phyloP scores from a whole-genome alignment of 2,113 vertebrate species.

The Baryphthengus martii region DNA sequence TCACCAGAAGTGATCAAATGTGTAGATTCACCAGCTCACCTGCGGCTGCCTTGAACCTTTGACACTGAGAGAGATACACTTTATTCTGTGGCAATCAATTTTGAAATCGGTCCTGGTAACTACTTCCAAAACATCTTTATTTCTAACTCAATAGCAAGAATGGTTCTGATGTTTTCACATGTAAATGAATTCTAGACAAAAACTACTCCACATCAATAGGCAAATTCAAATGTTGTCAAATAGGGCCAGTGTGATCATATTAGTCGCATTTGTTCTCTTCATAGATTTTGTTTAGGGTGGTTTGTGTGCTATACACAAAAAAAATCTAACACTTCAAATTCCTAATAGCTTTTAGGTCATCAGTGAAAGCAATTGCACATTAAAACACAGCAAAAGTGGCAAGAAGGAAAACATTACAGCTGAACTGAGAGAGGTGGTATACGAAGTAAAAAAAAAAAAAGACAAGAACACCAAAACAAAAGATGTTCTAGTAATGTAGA shows the following conservation, averaged over 20 bases:
- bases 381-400: background rate
- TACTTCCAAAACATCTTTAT: background rate
- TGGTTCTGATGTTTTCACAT: background rate
- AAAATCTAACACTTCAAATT: background rate
- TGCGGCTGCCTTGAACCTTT: background rate
- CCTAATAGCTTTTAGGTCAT: background rate
- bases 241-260: background rate
- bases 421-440: background rate
- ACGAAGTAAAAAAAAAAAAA: background rate
- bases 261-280: background rate
- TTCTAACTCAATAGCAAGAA: background rate
- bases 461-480: background rate
- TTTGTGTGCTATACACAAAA: background rate
- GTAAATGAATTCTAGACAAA: background rate
- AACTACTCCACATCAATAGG: accelerated
- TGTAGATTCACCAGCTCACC: background rate
- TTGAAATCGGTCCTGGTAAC: background rate
- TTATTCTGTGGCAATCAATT: background rate
- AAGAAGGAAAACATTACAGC: background rate
- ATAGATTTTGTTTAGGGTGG: background rate
- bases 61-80: background rate
- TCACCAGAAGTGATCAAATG: background rate
- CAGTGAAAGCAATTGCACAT: background rate
- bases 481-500: background rate
- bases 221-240: background rate